These are phyloP conservation scores for Hyla sarda DNA, from an alignment of 2,113 vertebrate genomes.

Conservation along the genomic window DNA sequence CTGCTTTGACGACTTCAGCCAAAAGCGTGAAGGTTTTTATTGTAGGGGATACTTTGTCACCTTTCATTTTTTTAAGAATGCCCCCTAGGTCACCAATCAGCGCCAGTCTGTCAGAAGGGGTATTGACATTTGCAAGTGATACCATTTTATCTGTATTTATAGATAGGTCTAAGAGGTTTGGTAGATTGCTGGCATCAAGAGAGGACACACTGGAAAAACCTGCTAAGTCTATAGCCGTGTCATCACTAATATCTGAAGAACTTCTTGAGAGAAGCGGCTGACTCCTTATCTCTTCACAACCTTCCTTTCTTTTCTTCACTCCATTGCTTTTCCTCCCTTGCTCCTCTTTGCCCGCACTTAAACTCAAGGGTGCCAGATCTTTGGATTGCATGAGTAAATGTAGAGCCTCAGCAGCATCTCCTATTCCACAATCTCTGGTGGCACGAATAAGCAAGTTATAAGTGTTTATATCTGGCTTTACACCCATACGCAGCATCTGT, in stretches of 20 bases:
- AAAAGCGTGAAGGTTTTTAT: conserved; percentile 87
- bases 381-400: conserved; percentile 72
- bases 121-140: conserved; percentile 76
- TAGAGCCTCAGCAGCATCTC: conserved; percentile 74
- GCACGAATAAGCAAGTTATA: conserved; percentile 87
- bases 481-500: conserved; percentile 84
- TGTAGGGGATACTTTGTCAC: conserved; percentile 73
- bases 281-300: conserved; percentile 80
- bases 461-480: conserved; percentile 75
- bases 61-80: conserved; percentile 84
- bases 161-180: conserved; percentile 80
- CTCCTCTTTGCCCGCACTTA: conserved; percentile 28
- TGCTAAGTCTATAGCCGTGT: not conserved
- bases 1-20: conserved; percentile 78
- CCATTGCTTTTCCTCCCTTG: not conserved
- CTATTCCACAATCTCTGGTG: conserved; percentile 87
- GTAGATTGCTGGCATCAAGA: conserved; percentile 44
- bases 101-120: conserved; percentile 75
- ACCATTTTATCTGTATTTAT: conserved; percentile 64
- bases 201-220: not conserved
- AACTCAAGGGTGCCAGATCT: not conserved
- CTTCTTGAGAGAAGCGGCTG: conserved; percentile 72
- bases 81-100: conserved; percentile 86
- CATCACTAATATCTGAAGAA: not conserved
- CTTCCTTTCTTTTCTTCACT: conserved; percentile 13